Evolutionary conservation across 1,140 invertebrate genomes (phyloP), one percentile per base, ranked within the genome.

Genomic region (Atta colombica): DNA sequence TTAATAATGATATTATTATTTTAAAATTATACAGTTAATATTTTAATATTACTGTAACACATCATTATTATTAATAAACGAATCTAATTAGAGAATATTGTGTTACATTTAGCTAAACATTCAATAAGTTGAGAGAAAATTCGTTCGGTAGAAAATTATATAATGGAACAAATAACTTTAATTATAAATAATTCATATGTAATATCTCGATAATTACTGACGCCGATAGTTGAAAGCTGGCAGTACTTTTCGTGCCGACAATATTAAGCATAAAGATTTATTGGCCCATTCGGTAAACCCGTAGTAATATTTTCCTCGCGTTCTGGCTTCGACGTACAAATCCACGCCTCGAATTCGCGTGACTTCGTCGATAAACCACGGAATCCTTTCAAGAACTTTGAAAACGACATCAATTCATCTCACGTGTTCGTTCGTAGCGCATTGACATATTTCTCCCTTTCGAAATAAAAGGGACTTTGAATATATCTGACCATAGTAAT

Each of bases 331-430:
- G 51, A 61, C 60, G 55, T 78, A 87, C 81, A 84, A 85, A 88
- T 90, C 89, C 89, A 90, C 89, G 81, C 89, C 89, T 86, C 87
- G 82, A 90, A 88, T 90, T 90, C 77, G 88, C 89, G 89, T 90
- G 89, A 90, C 86, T 88, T 77, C 18, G 68, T 51, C 80, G 86
- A 90, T 88, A 85, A 87, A 90, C 65, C 88, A 77, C 51, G 86
- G n/a, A 71, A 82, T 90, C 71, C 89, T 85, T 87, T 81, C 75
- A 68, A 45, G 55, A 86, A 86, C 61, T 69, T 55, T 87, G 66
- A 87, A 87, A 89, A 61, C 72, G 88, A 85, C 89, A 90, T 90
- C 88, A 86, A 90, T 90, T 89, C 88, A 77, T 87, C 77, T 80
- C n/a, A 60, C 68, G 74, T 69, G 78, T 77, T 85, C 53, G 49